Conservation (phyloP, 2,888 invertebrate species). For the Drosophila meridionalis region DNA sequence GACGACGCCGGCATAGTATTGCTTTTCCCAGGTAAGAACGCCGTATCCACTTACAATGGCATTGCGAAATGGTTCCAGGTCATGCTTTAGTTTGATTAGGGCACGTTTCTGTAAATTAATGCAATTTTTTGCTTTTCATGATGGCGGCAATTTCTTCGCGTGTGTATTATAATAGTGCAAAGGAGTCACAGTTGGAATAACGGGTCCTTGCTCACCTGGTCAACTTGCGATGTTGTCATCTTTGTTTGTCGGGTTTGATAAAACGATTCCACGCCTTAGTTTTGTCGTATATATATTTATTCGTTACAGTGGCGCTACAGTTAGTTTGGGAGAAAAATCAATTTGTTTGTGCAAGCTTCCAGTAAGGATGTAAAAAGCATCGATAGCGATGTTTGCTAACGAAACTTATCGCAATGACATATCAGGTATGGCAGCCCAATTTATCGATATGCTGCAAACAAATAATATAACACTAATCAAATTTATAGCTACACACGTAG, state of each 20-base stretch:
- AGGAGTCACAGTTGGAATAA: constrained; percentile 1
- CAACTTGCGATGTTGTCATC: constrained; percentile 71
- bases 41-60: constrained; percentile 89
- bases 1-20: constrained; percentile 93
- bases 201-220: constrained; percentile 55
- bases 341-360: constrained; percentile 47
- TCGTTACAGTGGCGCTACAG: constrained; percentile 16
- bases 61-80: constrained; percentile 91
- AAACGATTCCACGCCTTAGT: constrained; percentile 5
- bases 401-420: constrained; percentile 31
- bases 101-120: constrained; percentile 88
- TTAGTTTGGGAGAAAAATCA: constrained; percentile 59
- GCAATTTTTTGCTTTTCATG: constrained; percentile 17
- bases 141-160: constrained; percentile 45
- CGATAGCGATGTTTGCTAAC: constrained; percentile 26
- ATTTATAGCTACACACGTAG: background rate
- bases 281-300: background rate
- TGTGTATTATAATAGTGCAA: background rate
- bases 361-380: constrained; percentile 50
- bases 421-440: constrained; percentile 1
- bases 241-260: constrained; percentile 20
- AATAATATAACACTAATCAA: constrained; percentile 7
- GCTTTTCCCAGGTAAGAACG: constrained; percentile 93
- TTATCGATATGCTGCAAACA: constrained; percentile 10
- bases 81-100: constrained; percentile 89